These are phyloP conservation scores for Trachurus trachurus DNA, from an alignment of 2,797 vertebrate genomes.

Conservation along the genomic window DNA sequence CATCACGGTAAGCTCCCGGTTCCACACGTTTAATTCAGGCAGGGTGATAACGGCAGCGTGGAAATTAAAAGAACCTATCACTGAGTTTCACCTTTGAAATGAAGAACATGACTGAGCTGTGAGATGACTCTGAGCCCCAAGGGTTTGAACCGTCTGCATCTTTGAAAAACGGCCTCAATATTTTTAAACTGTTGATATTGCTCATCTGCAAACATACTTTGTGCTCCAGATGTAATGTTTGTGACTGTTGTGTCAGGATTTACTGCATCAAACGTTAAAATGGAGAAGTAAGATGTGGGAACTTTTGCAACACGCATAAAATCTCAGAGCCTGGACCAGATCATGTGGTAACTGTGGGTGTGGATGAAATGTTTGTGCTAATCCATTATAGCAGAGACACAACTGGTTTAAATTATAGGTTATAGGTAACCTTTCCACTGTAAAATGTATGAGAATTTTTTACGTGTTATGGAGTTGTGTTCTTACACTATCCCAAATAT, in stretches of 20 bases:
- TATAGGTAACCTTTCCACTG: too few species aligned
- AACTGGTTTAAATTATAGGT: too few species aligned
- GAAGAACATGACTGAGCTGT: neutral
- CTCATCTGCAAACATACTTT: neutral
- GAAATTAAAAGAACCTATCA: neutral
- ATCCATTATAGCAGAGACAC: too few species aligned
- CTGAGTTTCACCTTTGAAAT: slow-evolving; percentile 4
- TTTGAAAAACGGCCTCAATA: neutral
- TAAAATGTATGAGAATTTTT: too few species aligned
- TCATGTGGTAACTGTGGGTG: neutral
- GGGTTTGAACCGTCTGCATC: neutral
- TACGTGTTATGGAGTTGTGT: too few species aligned
- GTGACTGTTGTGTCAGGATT: neutral
- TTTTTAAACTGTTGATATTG: neutral
- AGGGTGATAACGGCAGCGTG: neutral
- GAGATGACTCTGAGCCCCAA: neutral
- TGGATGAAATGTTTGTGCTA: too few species aligned
- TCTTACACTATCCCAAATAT: too few species aligned
- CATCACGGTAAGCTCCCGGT: slow-evolving; percentile 78
- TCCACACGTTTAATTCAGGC: neutral
- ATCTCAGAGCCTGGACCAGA: neutral
- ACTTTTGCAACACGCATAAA: neutral
- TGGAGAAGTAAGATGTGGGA: neutral
- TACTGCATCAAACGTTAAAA: neutral
- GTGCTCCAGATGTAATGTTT: neutral